Evolutionary conservation across 2,797 vertebrate species (phyloP).

Genomic region (Danio aesculapii): DNA sequence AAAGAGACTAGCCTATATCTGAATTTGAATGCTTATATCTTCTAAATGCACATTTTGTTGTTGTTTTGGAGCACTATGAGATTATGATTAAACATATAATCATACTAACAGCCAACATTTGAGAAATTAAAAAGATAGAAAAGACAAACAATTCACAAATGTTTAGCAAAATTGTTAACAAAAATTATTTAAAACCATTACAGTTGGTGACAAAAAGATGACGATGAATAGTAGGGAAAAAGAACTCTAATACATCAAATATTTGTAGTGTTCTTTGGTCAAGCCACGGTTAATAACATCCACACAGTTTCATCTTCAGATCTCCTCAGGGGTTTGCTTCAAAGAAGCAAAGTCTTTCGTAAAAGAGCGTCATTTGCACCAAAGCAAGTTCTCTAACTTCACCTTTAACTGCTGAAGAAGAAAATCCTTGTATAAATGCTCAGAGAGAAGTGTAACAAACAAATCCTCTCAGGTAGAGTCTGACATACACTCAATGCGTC

Average conservation of each 20-base stretch:
- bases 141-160: not conserved
- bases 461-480: not conserved
- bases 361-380: conserved; percentile 18
- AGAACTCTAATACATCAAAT: conserved; percentile 53
- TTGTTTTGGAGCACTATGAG: too few species aligned
- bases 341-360: conserved; percentile 50
- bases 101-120: too few species aligned
- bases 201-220: conserved; percentile 33
- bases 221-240: conserved; percentile 4
- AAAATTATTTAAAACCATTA: not conserved
- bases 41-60: too few species aligned
- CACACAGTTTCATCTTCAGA: conserved; percentile 47
- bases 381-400: conserved; percentile 27
- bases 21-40: too few species aligned
- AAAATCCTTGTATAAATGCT: conserved; percentile 18
- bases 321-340: conserved; percentile 58
- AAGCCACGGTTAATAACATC: conserved; percentile 44
- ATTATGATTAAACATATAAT: too few species aligned
- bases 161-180: not conserved
- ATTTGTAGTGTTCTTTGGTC: conserved; percentile 17
- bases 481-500: not conserved
- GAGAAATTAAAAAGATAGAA: not conserved
- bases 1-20: too few species aligned
- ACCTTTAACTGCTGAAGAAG: conserved; percentile 26
- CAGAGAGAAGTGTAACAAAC: not conserved